Base-by-base conservation (phyloP, 2,888 invertebrate genomes). In the Amaurobius ferox region DNA sequence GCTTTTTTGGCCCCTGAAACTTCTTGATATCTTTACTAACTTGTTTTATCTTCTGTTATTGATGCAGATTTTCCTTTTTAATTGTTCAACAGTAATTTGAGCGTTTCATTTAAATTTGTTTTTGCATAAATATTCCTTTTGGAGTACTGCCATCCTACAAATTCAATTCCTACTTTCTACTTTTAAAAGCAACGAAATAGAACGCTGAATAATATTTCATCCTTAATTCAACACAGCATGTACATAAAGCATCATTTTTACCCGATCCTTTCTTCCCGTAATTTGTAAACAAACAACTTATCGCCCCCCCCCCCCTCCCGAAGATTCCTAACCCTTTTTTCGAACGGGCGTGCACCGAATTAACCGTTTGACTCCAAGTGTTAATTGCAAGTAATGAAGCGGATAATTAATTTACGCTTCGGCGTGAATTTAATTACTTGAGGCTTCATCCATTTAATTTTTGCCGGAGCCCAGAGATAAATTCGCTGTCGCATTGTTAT, bases 341-440 rank as follows among this genome's bases (percentile, higher is more conserved):
- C 48, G 35, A 16, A n/a, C n/a, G n/a, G 26, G 35, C 35, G 9
- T 70, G 35, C 62, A 77, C 66, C 77, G 71, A 77, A 85, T 85
- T 78, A 85, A 40, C 72, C 61, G 66, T 85, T 85, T 77, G 83
- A 77, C 83, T 85, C 66, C 29, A 23, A 71, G 55, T 72, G 77
- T 72, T 85, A 85, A 85, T 85, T 85, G 72, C 77, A 55, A 77
- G 71, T 85, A 85, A 85, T 85, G 83, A 85, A 85, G 72, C 64
- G 72, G 55, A 40, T 85, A 85, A 85, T 85, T 85, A 85, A 85
- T 85, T 72, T 72, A 67, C 76, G 77, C 74, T 35, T 62, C 39
- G 40, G 72, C 83, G 66, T 72, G 77, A 72, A 85, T 77, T 85
- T 77, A 85, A 85, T 85, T 85, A 85, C 77, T 39, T 28, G 9